These are phyloP conservation scores for Xanthia icteritia DNA, from an alignment of 2,888 invertebrate species.

Conservation along the genomic window DNA sequence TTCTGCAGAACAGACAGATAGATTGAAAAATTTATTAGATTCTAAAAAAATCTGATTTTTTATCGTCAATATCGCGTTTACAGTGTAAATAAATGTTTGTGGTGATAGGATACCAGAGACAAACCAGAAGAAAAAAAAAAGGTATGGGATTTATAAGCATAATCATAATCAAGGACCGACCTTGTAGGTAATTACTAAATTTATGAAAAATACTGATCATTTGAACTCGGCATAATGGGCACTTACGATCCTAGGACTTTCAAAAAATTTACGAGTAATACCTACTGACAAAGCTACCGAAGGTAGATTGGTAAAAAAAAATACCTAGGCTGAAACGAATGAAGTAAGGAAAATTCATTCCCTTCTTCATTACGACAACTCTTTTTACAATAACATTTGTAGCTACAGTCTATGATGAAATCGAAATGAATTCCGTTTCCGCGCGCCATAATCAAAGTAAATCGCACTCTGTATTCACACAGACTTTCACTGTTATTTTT, in stretches of 20 bases:
- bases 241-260: not conserved
- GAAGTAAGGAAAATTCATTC: not conserved
- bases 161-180: too few species aligned
- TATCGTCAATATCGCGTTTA: conserved; percentile 1
- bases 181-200: too few species aligned
- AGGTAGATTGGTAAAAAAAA: not conserved
- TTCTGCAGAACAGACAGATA: conserved; percentile 23
- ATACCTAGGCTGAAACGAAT: not conserved
- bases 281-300: not conserved
- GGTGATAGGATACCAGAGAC: not conserved
- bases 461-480: conserved; percentile 39
- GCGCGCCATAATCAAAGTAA: conserved; percentile 32
- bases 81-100: not conserved
- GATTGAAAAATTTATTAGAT: conserved; percentile 30
- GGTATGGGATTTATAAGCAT: not conserved
- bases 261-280: too few species aligned
- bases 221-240: not conserved
- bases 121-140: not conserved
- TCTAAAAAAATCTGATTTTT: conserved; percentile 6
- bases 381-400: conserved; percentile 18
- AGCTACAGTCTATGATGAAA: conserved; percentile 18
- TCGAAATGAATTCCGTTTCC: conserved; percentile 22
- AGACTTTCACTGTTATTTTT: conserved; percentile 30
- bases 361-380: not conserved
- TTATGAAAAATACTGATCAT: too few species aligned